These are phyloP conservation scores for Melanotaenia trifasciata DNA, from an alignment of 2,797 vertebrate genomes.

Conservation along the genomic window DNA sequence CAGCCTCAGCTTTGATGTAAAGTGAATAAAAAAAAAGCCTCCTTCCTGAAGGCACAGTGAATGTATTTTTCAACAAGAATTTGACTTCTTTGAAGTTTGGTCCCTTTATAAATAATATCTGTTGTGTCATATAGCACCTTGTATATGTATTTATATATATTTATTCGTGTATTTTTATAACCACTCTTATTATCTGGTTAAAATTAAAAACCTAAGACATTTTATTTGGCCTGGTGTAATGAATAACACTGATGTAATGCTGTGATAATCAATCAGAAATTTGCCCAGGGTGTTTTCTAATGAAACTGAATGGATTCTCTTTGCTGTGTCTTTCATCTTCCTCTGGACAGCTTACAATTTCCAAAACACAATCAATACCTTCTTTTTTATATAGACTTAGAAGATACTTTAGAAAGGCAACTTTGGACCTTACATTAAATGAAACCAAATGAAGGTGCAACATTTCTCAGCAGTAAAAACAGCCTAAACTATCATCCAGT, in stretches of 20 bases:
- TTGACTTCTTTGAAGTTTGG: neutral
- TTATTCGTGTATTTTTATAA: neutral
- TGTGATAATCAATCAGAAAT: neutral
- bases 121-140: neutral
- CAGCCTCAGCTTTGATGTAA: constrained; percentile 81
- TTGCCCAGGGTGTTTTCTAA: neutral
- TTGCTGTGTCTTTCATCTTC: neutral
- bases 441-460: too few relatives aligned
- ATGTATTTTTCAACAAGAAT: neutral
- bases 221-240: neutral
- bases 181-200: neutral
- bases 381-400: neutral
- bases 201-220: neutral
- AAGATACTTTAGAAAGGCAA: neutral
- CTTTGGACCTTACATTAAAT: too few relatives aligned
- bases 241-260: neutral
- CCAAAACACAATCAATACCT: neutral
- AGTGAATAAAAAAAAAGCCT: constrained; percentile 35
- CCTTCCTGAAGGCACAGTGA: too few relatives aligned
- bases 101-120: neutral
- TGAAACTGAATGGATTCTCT: neutral
- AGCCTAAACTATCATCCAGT: neutral
- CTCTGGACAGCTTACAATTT: neutral
- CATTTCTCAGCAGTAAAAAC: too few relatives aligned
- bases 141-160: too few relatives aligned